phyloP scores from a whole-genome alignment of 2,113 vertebrate genomes.

The Paramormyrops kingsleyae region DNA sequence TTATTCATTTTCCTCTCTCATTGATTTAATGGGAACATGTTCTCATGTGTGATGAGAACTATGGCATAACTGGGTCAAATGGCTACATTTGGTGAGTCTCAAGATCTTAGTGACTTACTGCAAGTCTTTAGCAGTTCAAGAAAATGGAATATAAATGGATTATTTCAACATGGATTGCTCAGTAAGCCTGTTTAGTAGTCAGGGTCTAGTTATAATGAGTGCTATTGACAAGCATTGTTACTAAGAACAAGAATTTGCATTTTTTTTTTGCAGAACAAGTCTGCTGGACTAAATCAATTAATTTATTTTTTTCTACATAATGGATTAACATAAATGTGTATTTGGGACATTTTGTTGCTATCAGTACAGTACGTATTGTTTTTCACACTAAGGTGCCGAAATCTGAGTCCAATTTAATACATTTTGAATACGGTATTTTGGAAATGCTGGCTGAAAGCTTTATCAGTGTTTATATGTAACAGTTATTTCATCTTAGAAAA shows the following conservation, averaged over 20 bases:
- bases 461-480: not conserved
- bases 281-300: not conserved
- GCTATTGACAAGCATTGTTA: not conserved
- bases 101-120: not conserved
- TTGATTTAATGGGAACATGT: constrained; percentile 2
- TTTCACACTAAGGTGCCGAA: not conserved
- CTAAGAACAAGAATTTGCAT: not conserved
- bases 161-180: not conserved
- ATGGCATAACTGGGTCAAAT: constrained; percentile 10
- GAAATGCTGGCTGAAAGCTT: not conserved
- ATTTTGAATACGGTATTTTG: not conserved
- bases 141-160: not conserved
- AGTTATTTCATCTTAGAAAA: not conserved
- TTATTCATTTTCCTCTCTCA: constrained; percentile 7
- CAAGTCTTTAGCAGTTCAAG: not conserved
- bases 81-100: not conserved
- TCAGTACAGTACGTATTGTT: not conserved
- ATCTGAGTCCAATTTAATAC: not conserved
- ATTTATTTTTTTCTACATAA: not conserved
- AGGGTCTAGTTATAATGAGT: not conserved
- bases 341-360: not conserved
- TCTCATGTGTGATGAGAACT: not conserved
- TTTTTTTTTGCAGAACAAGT: too few relatives aligned
- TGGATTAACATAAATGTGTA: not conserved
- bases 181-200: not conserved